Evolutionary conservation across 2,797 vertebrate genomes (phyloP).

Genomic region (Glossophaga mutica): DNA sequence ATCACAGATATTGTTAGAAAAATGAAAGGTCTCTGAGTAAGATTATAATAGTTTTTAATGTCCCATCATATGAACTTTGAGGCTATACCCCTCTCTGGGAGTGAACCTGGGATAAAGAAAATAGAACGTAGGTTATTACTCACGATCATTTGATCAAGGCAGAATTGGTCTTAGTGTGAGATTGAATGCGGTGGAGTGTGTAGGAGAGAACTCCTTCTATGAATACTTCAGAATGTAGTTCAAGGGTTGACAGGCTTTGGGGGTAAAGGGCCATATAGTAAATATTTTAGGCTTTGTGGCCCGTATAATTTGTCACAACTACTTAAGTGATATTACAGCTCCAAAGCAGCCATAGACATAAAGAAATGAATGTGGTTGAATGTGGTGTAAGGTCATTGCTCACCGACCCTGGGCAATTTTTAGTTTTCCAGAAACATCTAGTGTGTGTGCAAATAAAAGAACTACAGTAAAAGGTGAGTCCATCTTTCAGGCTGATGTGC

Average conservation of each 20-base stretch:
- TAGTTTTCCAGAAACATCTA: neutral
- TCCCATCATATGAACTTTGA: neutral
- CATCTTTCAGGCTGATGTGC: slow-evolving; percentile 32
- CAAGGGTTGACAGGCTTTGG: neutral
- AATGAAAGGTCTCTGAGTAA: neutral
- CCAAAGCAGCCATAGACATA: neutral
- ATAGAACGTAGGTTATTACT: neutral
- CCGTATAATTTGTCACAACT: neutral
- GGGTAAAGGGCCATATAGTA: neutral
- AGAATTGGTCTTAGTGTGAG: neutral
- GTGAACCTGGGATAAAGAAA: neutral
- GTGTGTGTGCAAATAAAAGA: neutral
- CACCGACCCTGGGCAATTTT: neutral
- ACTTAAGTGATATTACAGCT: neutral
- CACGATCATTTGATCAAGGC: neutral
- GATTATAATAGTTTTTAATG: neutral
- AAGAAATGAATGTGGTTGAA: neutral
- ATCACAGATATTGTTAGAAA: neutral
- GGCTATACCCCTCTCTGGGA: neutral
- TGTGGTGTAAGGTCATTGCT: neutral
- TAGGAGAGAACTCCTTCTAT: neutral
- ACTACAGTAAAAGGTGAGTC: neutral
- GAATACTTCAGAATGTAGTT: neutral
- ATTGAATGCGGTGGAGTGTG: neutral
- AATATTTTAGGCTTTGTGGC: neutral